These are phyloP conservation scores for Chrysotoxum bicinctum DNA, from an alignment of 2,888 invertebrate genomes.

Conservation along the genomic window DNA sequence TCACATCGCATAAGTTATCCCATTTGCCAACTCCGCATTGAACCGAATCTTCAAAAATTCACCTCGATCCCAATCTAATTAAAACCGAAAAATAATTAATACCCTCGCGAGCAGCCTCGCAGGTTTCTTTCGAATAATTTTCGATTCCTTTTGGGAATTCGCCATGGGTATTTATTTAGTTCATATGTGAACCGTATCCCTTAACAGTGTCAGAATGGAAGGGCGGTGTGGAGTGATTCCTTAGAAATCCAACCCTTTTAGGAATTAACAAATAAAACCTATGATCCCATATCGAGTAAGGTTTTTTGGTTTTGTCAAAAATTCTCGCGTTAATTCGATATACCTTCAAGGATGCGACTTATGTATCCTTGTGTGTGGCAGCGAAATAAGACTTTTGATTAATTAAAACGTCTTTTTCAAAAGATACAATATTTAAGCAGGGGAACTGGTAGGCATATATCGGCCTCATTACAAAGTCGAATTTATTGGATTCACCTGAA, in stretches of 20 bases:
- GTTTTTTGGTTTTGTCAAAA: conserved; percentile 56
- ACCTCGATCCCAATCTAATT: conserved; percentile 68
- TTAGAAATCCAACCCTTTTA: conserved; percentile 24
- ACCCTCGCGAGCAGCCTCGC: conserved; percentile 43
- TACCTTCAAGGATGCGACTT: conserved; percentile 40
- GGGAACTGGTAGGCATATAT: conserved; percentile 16
- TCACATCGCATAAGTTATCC: conserved; percentile 23
- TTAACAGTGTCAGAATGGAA: neutral
- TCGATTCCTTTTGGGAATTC: conserved; percentile 69
- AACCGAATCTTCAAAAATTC: conserved; percentile 65
- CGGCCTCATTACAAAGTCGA: conserved; percentile 61
- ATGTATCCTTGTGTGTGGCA: conserved; percentile 23
- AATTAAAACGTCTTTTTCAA: conserved; percentile 64
- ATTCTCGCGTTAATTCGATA: conserved; percentile 52
- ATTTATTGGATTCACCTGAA: conserved; percentile 71
- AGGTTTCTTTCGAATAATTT: conserved; percentile 39
- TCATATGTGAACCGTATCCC: conserved; percentile 55
- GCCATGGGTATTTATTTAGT: conserved; percentile 60
- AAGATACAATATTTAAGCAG: conserved; percentile 14
- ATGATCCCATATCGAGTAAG: conserved; percentile 52
- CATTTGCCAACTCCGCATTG: conserved; percentile 34
- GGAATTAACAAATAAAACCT: conserved; percentile 25
- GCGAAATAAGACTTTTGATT: conserved; percentile 65
- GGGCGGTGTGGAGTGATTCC: neutral
- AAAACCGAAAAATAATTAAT: conserved; percentile 71